These are phyloP conservation scores for Muntiacus reevesi DNA, from an alignment of 2,113 vertebrate genomes.

Conservation along the genomic window DNA sequence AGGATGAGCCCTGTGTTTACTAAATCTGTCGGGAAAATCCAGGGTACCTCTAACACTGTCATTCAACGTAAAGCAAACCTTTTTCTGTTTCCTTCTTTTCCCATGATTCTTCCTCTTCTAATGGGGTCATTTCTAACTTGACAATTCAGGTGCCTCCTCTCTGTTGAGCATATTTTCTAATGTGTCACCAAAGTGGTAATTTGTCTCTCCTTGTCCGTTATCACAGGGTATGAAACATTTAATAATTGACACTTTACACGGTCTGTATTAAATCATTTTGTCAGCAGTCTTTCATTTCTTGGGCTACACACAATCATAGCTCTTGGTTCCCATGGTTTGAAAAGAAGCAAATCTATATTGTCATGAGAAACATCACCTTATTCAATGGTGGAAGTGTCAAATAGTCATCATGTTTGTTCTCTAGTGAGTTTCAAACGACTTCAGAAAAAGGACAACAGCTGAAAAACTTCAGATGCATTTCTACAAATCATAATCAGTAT, in stretches of 20 bases:
- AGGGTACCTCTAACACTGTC: neutral
- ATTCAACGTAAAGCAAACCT: neutral
- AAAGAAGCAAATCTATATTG: constrained; percentile 23
- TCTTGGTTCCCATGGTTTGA: constrained; percentile 11
- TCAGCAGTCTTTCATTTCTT: constrained; percentile 70
- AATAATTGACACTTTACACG: constrained; percentile 76
- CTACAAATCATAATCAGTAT: neutral
- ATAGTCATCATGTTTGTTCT: constrained; percentile 14
- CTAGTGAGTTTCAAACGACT: neutral
- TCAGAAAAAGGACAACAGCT: neutral
- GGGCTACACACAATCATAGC: constrained; percentile 50
- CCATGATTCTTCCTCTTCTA: constrained; percentile 45
- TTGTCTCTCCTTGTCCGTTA: constrained; percentile 61
- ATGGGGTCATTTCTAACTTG: constrained; percentile 65
- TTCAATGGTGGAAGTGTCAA: neutral
- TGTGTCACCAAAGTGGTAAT: constrained; percentile 69
- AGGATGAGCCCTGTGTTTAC: neutral
- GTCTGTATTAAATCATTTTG: constrained; percentile 77
- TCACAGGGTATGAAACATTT: constrained; percentile 69
- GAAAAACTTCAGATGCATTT: constrained; percentile 4
- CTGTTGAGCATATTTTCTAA: constrained; percentile 69
- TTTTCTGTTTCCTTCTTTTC: constrained; percentile 46
- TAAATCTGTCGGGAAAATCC: neutral
- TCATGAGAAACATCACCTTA: constrained; percentile 29
- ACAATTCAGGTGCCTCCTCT: constrained; percentile 59